These are phyloP conservation scores for Dendrocincla tyrannina DNA, from an alignment of 2,797 vertebrate species.

Conservation along the genomic window DNA sequence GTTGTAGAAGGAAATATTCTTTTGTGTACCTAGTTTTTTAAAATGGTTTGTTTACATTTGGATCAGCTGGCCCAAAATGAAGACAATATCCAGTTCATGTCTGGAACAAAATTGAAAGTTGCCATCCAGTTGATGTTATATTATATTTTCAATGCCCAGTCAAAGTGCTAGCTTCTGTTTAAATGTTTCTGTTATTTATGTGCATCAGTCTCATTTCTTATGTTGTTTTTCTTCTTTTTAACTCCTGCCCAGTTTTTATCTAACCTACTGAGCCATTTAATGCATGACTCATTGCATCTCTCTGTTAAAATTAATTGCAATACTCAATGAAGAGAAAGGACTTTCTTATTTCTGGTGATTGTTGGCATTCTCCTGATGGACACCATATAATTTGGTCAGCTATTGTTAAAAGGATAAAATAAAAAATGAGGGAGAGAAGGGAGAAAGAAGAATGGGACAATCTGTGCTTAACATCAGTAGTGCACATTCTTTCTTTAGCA, in stretches of 20 bases:
- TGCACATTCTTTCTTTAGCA: neutral
- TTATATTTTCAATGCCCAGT: neutral
- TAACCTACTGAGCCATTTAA: neutral
- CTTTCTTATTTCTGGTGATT: neutral
- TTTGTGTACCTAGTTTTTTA: neutral
- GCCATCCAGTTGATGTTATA: neutral
- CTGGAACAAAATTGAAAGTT: constrained; percentile 15
- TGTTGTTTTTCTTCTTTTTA: neutral
- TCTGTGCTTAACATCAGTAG: neutral
- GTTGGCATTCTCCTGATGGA: neutral
- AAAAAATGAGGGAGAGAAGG: neutral
- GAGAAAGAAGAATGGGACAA: neutral
- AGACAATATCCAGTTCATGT: constrained; percentile 3
- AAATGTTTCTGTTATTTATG: neutral
- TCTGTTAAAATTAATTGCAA: constrained; percentile 42
- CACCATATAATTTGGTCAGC: neutral
- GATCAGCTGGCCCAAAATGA: neutral
- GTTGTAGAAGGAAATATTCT: neutral
- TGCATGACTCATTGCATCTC: neutral
- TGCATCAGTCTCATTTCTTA: neutral
- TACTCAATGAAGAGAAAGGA: neutral
- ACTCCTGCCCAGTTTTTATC: neutral
- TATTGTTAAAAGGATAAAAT: neutral
- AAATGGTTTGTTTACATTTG: neutral
- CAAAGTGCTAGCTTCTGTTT: neutral